These are phyloP conservation scores for Mugil cephalus DNA, from an alignment of 2,113 vertebrate genomes.

Conservation along the genomic window DNA sequence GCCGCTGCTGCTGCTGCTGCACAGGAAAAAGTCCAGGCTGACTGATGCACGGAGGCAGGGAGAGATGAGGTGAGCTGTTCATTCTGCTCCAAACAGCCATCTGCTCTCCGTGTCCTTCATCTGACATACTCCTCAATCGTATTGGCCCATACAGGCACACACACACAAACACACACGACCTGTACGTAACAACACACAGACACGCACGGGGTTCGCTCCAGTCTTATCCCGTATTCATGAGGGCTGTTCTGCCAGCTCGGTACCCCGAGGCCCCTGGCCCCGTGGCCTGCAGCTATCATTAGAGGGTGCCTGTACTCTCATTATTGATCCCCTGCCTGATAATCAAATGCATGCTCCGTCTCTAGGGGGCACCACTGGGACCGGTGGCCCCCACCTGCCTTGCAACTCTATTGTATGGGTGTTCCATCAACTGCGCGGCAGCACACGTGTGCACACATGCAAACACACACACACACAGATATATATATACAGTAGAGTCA, in stretches of 20 bases:
- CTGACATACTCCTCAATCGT: conserved; percentile 79
- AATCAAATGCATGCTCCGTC: conserved; percentile 77
- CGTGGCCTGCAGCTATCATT: conserved; percentile 88
- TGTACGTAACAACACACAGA: conserved; percentile 28
- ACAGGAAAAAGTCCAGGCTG: conserved; percentile 40
- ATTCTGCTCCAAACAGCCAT: conserved; percentile 69
- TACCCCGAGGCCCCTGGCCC: conserved; percentile 81
- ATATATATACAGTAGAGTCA: neutral
- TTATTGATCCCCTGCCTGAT: conserved; percentile 85
- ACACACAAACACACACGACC: conserved; percentile 20
- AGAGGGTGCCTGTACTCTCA: conserved; percentile 83
- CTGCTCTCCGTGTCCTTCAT: conserved; percentile 82
- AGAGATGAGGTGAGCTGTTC: conserved; percentile 58
- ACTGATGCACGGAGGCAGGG: conserved; percentile 54
- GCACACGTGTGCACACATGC: conserved; percentile 20
- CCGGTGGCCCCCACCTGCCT: conserved; percentile 68
- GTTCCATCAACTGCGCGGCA: conserved; percentile 68
- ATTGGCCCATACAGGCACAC: conserved; percentile 50
- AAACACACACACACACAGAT: no score
- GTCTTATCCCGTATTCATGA: conserved; percentile 81
- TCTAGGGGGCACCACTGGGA: conserved; percentile 76
- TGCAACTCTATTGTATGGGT: conserved; percentile 54
- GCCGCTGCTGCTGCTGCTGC: conserved; percentile 9
- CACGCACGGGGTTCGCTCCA: conserved; percentile 40
- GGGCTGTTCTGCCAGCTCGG: conserved; percentile 71